Evolutionary conservation across 2,888 invertebrate species (phyloP), one percentile per base, ranked within the genome.

Genomic region (Tuberolachnus salignus): DNA sequence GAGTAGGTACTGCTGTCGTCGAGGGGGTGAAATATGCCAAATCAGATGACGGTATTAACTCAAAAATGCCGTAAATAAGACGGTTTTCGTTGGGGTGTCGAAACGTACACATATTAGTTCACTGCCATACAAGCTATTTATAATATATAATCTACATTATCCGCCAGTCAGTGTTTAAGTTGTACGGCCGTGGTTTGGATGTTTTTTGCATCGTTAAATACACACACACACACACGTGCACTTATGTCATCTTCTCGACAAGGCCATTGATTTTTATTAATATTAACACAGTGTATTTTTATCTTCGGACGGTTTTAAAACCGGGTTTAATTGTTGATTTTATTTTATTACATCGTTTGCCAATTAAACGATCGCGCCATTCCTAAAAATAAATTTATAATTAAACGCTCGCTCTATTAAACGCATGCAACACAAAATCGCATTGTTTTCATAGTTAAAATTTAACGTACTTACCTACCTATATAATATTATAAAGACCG

Each of bases 211-310:
- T 59, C 71, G 46, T 59, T 57, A 70, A 70, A 71, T 13, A 59
- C n/a, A 59, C 1, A 46, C 14, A 34, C 19, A 59, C n/a, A 59
- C 1, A 46, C 14, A 34, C 19, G 49, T 46, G 19, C 19, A 19
- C 9, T 44, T 34, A 11, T 23, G 23, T 61, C 26, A 19, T 72
- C 13, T 61, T 34, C 13, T n/a, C 0, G 26, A 10, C 61, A 61
- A 72, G 26, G 72, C 49, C 61, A 61, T 61, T 19, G 72, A 46
- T 61, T 72, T 19, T 21, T 3, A 19, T 44, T 44, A 19, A 63
- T 51, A 67, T 34, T 10, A 49, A 51, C 19, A 19, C 11, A 44
- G 42, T 26, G 51, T 44, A 57, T 57, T 70, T 70, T 70, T 70
- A 70, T 70, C 42, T 21, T 21, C 11, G 19, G 44, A 70, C 4